Evolutionary conservation across 2,797 vertebrate species (phyloP), one percentile per base, ranked within the genome.

Genomic region (Caiman crocodilus): DNA sequence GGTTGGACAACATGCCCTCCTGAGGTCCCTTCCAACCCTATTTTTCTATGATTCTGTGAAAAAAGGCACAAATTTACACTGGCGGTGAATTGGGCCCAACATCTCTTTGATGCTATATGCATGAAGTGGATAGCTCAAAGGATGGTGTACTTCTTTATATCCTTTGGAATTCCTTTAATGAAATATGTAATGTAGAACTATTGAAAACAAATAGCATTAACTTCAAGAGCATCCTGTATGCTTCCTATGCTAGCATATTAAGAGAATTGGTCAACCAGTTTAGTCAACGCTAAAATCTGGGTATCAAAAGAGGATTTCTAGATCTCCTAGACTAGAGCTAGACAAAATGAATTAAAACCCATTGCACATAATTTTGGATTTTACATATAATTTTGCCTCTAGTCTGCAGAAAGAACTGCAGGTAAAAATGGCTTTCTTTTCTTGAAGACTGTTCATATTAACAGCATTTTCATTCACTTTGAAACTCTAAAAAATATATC

Each of bases 121-220:
- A 89, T 88, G 76, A 83, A 90, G 59, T 67, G 4, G 86, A 32
- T 64, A 77, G 21, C 18, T 90, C 23, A 90, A 92, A 88, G n/a
- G 10, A 82, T 79, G 32, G 58, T 20, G 78, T 32, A 5, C 16
- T 26, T 16, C 50, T 90, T 87, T 23, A 78, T 35, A 42, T 30
- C 55, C 79, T 87, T 7, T 76, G 32, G 75, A 9, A 94, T 50
- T 87, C 26, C 21, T 93, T 4, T 76, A 85, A 79, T 15, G 4
- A 92, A 60, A 61, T 60, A 91, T 90, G 14, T 20, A 84, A 82
- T 59, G 84, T 0, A 1, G 14, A n/a, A 83, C 60, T 87, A 91
- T 28, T 8, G 69, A 64, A 88, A 95, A 78, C 14, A 13, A 61
- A 73, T 3, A 82, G 18, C 26, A 82, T 78, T 87, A 90, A 75